Conservation (phyloP, 2,888 invertebrate genomes). For the Priapulus caudatus region DNA sequence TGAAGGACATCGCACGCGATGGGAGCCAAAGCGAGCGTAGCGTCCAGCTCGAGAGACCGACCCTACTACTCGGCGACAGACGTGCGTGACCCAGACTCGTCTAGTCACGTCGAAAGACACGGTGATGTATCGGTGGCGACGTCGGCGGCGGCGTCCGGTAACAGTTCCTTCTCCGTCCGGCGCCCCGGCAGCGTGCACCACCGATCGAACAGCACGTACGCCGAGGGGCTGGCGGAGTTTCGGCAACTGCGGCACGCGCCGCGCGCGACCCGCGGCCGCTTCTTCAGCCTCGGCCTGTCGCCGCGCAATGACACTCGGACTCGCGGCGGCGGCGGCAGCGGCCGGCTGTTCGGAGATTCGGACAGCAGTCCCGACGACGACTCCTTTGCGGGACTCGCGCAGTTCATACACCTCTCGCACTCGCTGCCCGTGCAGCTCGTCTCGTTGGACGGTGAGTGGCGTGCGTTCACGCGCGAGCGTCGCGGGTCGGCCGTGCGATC, state of each 20-base stretch:
- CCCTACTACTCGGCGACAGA: too few species aligned
- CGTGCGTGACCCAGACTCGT: too few species aligned
- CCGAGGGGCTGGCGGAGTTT: neutral
- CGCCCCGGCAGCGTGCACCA: neutral
- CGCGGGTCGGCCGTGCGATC: too few species aligned
- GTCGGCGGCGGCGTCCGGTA: too few species aligned
- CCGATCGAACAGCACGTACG: neutral
- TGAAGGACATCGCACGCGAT: too few species aligned
- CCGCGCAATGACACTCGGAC: neutral
- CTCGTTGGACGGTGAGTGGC: conserved; percentile 1
- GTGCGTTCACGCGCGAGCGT: too few species aligned
- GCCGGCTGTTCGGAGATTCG: neutral
- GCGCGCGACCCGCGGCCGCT: neutral
- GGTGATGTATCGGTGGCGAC: too few species aligned
- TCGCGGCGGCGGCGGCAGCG: neutral
- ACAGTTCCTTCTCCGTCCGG: neutral
- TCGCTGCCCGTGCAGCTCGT: neutral
- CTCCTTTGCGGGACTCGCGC: neutral
- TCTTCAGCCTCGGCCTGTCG: neutral
- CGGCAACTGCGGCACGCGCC: neutral
- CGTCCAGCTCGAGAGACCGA: too few species aligned
- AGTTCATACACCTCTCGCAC: neutral
- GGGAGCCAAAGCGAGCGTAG: neutral
- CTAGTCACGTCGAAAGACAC: too few species aligned
- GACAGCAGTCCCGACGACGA: neutral